Percentiles rank a stretch among this genome's conserved stretches.
Evolutionary conservation across 2,113 vertebrate species (phyloP).

Genomic region (Spea bombifrons): DNA sequence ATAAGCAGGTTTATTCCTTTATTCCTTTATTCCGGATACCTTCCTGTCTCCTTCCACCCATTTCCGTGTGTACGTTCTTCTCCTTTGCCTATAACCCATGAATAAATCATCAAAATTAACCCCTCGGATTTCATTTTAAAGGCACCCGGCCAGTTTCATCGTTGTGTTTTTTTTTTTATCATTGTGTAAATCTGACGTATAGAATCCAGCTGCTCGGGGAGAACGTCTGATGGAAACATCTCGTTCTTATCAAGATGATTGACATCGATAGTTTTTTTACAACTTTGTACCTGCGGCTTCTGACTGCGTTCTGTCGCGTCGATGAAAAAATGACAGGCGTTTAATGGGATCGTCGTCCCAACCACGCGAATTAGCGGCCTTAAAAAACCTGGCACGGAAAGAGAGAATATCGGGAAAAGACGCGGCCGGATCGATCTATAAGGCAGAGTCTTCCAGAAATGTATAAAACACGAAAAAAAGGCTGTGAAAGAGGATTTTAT

Average conservation of each 20-base stretch:
- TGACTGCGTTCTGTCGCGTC: constrained; percentile 2
- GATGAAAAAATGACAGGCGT: background rate
- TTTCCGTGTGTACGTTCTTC: too few relatives aligned
- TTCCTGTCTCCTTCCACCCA: too few relatives aligned
- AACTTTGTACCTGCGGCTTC: background rate
- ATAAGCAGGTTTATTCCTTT: too few relatives aligned
- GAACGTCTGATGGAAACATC: background rate
- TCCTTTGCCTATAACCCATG: too few relatives aligned
- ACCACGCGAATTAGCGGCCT: constrained; percentile 7
- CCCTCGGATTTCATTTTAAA: too few relatives aligned
- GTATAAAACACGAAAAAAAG: background rate
- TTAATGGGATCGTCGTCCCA: constrained; percentile 1
- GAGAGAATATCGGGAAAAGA: background rate
- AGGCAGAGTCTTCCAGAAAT: background rate
- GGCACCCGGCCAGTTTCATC: too few relatives aligned
- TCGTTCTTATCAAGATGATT: constrained; percentile 19
- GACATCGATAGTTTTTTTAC: constrained; percentile 4
- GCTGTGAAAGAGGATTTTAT: too few relatives aligned
- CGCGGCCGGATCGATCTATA: constrained; percentile 13
- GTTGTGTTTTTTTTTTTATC: background rate
- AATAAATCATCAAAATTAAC: too few relatives aligned
- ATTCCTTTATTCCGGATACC: too few relatives aligned
- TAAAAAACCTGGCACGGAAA: constrained; percentile 9
- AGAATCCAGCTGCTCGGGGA: background rate
- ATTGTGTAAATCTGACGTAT: background rate